Conservation (phyloP, 2,888 invertebrate genomes). For the Rhogogaster chlorosoma region DNA sequence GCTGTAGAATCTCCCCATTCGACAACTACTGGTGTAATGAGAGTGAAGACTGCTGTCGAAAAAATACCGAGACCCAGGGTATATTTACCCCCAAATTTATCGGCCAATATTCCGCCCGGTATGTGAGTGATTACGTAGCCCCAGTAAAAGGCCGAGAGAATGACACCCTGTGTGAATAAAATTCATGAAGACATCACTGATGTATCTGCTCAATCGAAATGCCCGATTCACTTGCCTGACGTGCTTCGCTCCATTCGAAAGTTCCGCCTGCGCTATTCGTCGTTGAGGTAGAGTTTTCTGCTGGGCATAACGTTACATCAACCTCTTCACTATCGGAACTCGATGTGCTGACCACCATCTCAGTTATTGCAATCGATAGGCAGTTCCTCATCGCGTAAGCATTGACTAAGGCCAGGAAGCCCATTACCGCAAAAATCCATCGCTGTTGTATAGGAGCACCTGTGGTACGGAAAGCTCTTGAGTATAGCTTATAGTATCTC, state of each 20-base stretch:
- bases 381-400: slow-evolving; percentile 86
- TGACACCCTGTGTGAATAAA: slow-evolving; percentile 69
- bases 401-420: slow-evolving; percentile 83
- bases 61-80: slow-evolving; percentile 78
- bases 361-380: slow-evolving; percentile 84
- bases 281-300: neutral
- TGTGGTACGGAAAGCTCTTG: neutral
- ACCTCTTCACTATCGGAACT: neutral
- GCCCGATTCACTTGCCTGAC: slow-evolving; percentile 63
- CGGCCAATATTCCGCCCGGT: slow-evolving; percentile 78
- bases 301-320: neutral
- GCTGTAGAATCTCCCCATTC: slow-evolving; percentile 79
- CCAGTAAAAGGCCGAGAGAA: slow-evolving; percentile 79
- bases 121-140: slow-evolving; percentile 79
- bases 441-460: slow-evolving; percentile 18
- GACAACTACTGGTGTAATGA: slow-evolving; percentile 78
- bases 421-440: slow-evolving; percentile 78
- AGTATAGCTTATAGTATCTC: neutral
- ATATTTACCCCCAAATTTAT: slow-evolving; percentile 78
- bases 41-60: slow-evolving; percentile 76
- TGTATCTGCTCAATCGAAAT: neutral
- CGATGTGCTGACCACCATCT: slow-evolving; percentile 79
- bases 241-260: slow-evolving; percentile 67
- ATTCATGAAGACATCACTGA: neutral
- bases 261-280: slow-evolving; percentile 52